phyloP scores from a whole-genome alignment of 2,888 invertebrate species.

The Darwinula stevensoni region DNA sequence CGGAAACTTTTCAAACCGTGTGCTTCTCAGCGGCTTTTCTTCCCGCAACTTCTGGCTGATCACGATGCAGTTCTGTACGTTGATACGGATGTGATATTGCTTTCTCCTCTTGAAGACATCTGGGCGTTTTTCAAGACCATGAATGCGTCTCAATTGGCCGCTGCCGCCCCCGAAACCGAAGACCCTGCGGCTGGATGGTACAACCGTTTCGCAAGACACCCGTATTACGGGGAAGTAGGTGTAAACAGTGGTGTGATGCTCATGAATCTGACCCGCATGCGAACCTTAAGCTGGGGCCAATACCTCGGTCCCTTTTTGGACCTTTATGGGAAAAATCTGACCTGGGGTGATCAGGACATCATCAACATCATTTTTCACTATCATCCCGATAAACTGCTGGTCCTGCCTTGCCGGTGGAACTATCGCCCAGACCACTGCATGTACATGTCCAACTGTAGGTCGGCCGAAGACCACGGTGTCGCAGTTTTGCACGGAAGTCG shows the following conservation, averaged over 20 bases:
- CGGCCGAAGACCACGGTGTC: constrained; percentile 38
- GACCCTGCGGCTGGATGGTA: constrained; percentile 85
- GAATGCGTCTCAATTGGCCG: constrained; percentile 59
- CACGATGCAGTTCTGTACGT: constrained; percentile 57
- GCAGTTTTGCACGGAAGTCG: constrained; percentile 63
- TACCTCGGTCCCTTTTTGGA: constrained; percentile 55
- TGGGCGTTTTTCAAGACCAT: constrained; percentile 56
- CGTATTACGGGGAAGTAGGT: constrained; percentile 62
- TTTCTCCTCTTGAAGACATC: constrained; percentile 46
- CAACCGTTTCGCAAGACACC: constrained; percentile 76
- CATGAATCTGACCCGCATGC: constrained; percentile 80
- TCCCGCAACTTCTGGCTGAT: constrained; percentile 20
- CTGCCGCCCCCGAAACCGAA: constrained; percentile 62
- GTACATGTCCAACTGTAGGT: constrained; percentile 61
- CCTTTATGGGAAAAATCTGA: constrained; percentile 52
- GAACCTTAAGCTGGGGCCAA: constrained; percentile 51
- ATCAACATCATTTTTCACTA: constrained; percentile 68
- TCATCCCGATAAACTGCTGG: constrained; percentile 37
- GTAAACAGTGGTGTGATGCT: constrained; percentile 91
- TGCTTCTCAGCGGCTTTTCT: constrained; percentile 69
- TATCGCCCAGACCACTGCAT: constrained; percentile 86
- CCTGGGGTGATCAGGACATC: constrained; percentile 94
- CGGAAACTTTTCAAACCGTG: constrained; percentile 68
- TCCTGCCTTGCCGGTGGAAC: constrained; percentile 42
- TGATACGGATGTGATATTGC: constrained; percentile 67